These are phyloP conservation scores for Todus mexicanus DNA, from an alignment of 2,797 vertebrate genomes.

Conservation along the genomic window DNA sequence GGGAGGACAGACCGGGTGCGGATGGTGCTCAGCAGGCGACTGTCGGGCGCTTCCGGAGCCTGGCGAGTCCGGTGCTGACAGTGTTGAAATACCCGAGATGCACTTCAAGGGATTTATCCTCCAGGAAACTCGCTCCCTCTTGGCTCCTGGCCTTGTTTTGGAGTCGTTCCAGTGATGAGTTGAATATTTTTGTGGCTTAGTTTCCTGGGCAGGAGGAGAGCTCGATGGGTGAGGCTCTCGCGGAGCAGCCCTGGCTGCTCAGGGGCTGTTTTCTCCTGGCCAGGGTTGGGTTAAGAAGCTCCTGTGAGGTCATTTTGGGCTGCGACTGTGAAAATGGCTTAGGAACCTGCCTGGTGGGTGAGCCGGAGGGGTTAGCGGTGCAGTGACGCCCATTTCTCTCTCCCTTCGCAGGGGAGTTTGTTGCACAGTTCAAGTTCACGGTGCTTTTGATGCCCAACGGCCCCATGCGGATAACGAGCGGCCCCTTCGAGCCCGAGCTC, in stretches of 20 bases:
- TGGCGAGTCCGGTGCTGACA: too few species aligned
- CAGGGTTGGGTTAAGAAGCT: too few species aligned
- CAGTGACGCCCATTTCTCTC: neutral
- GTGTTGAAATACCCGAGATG: neutral
- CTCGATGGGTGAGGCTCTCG: neutral
- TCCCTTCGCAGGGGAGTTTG: constrained; percentile 83
- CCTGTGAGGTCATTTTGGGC: too few species aligned
- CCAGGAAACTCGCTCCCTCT: neutral
- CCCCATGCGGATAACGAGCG: constrained; percentile 92
- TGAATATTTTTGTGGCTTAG: neutral
- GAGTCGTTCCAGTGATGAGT: neutral
- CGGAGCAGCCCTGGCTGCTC: neutral
- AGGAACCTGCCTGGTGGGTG: too few species aligned
- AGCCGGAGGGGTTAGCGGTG: too few species aligned
- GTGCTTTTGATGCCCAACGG: constrained; percentile 96
- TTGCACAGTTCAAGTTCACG: constrained; percentile 98
- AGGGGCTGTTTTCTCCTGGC: neutral
- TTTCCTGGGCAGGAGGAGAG: neutral
- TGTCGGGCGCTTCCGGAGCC: neutral
- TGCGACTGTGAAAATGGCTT: too few species aligned
- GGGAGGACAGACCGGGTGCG: neutral
- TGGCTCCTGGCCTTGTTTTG: neutral
- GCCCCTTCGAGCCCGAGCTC: constrained; percentile 87
- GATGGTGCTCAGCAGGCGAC: neutral
- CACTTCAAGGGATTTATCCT: neutral